Conservation (phyloP, 2,888 invertebrate genomes). For the Erannis defoliaria region DNA sequence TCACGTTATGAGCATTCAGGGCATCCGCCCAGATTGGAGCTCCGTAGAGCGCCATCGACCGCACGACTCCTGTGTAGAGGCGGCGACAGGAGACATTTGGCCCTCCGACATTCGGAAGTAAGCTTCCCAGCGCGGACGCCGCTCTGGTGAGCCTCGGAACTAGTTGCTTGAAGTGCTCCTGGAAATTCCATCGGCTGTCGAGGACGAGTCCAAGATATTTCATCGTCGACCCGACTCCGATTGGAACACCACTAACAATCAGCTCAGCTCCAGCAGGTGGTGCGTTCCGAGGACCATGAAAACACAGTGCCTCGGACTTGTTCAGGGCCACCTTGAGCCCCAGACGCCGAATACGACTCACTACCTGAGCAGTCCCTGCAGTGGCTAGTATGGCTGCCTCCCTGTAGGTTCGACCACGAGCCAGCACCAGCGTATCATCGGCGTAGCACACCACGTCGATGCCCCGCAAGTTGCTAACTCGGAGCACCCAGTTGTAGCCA, state of each 20-base stretch:
- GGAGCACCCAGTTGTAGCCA: too few species aligned
- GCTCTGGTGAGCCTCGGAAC: background rate
- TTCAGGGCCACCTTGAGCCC: constrained; percentile 14
- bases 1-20: too few species aligned
- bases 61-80: too few species aligned
- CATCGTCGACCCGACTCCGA: constrained; percentile 7
- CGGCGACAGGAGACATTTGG: too few species aligned
- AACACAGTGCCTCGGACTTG: too few species aligned
- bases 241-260: too few species aligned
- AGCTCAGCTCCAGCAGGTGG: too few species aligned
- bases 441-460: constrained; percentile 5
- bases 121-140: constrained; percentile 1
- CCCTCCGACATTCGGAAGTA: too few species aligned
- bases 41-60: too few species aligned
- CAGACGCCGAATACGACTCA: background rate
- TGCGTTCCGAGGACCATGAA: too few species aligned
- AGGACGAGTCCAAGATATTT: constrained; percentile 28
- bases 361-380: background rate
- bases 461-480: too few species aligned
- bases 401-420: background rate
- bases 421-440: constrained; percentile 11
- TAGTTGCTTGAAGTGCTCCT: constrained; percentile 9
- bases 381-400: constrained; percentile 1
- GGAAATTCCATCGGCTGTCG: constrained; percentile 27
- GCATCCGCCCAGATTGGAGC: too few species aligned